Evolutionary conservation across 2,113 vertebrate species (phyloP).

Genomic region (Larimichthys polyactis): DNA sequence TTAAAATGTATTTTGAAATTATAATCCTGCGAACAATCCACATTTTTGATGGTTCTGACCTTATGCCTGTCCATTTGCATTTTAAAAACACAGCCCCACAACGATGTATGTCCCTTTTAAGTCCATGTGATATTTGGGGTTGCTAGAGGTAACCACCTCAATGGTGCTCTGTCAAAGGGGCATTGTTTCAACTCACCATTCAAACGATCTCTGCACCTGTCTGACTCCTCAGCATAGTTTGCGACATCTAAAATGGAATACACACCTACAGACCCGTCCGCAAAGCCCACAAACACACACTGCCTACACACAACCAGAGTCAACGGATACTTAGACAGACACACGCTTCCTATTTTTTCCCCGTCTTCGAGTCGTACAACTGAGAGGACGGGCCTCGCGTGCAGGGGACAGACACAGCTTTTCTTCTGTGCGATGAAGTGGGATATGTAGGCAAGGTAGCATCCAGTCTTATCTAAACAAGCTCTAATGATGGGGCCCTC

Average conservation of each 20-base stretch:
- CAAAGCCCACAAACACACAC: conserved; percentile 83
- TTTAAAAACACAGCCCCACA: not conserved
- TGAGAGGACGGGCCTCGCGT: conserved; percentile 72
- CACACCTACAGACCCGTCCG: conserved; percentile 84
- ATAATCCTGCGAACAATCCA: too few relatives aligned
- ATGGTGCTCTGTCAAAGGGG: conserved; percentile 56
- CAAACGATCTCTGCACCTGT: conserved; percentile 13
- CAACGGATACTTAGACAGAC: conserved; percentile 72
- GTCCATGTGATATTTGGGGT: conserved; percentile 72
- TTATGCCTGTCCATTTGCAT: too few relatives aligned
- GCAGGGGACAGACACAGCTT: conserved; percentile 68
- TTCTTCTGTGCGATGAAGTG: not conserved
- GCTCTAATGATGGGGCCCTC: conserved; percentile 71
- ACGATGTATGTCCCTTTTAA: not conserved
- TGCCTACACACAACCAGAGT: conserved; percentile 69
- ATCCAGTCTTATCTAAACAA: conserved; percentile 73
- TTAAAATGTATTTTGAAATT: too few relatives aligned
- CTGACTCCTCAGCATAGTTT: not conserved
- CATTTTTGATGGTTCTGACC: too few relatives aligned
- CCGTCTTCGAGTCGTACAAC: conserved; percentile 76
- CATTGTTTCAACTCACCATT: conserved; percentile 29
- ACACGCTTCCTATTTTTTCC: conserved; percentile 72
- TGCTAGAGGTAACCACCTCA: conserved; percentile 58
- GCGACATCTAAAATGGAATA: conserved; percentile 72
- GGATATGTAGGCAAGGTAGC: conserved; percentile 75